Conservation (phyloP, 2,797 vertebrate species). For the Luscinia megarhynchos region DNA sequence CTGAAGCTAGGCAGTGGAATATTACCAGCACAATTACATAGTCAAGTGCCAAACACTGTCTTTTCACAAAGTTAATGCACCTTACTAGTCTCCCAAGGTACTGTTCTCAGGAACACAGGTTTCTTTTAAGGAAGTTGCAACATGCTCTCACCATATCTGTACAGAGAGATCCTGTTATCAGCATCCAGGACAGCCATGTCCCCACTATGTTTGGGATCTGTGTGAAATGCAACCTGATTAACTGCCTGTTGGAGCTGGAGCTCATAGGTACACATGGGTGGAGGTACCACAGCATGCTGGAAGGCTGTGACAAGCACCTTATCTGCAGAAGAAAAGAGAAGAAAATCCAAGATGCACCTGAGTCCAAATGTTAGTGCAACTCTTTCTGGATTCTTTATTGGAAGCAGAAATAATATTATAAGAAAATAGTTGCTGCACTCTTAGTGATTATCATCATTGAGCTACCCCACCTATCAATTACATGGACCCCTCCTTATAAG, state of each 20-base stretch:
- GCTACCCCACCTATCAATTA: not conserved
- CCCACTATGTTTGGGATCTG: conserved; percentile 77
- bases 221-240: conserved; percentile 88
- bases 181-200: conserved; percentile 86
- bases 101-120: not conserved
- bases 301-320: conserved; percentile 90
- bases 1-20: not conserved
- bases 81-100: not conserved
- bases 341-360: not conserved
- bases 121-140: not conserved
- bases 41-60: not conserved
- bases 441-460: not conserved
- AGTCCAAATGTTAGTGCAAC: not conserved
- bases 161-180: conserved; percentile 83
- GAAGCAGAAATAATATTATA: not conserved
- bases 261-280: conserved; percentile 90
- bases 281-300: conserved; percentile 88
- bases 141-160: conserved; percentile 79
- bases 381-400: not conserved
- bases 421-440: not conserved
- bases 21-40: not conserved
- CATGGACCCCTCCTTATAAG: rapidly evolving
- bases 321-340: conserved; percentile 73
- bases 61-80: not conserved
- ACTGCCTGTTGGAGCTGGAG: conserved; percentile 82